Percentiles rank a stretch among this genome's conserved stretches.
Evolutionary conservation across 2,113 vertebrate species (phyloP).

Genomic region (Engystomops pustulosus): DNA sequence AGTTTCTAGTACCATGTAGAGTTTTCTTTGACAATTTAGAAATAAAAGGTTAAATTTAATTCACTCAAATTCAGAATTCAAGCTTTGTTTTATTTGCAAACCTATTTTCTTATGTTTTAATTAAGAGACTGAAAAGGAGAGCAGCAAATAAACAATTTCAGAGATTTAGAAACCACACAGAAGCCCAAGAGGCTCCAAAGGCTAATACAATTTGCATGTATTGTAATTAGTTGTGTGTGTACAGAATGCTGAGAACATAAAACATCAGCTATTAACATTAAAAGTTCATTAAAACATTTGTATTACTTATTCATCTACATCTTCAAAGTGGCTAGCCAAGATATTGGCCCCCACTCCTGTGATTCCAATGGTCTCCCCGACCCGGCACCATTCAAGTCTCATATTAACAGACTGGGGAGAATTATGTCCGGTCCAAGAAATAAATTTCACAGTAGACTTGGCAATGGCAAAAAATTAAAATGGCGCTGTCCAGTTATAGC

Average conservation of each 20-base stretch:
- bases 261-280: background rate
- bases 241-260: background rate
- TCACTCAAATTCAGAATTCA: background rate
- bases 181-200: conserved; percentile 11
- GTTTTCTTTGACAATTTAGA: background rate
- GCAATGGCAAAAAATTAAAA: no score
- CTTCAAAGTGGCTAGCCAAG: background rate
- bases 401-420: no score
- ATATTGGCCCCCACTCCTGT: background rate
- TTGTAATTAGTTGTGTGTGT: conserved; percentile 6
- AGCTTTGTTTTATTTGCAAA: background rate
- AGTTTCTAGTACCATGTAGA: background rate
- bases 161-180: background rate
- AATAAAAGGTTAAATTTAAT: background rate
- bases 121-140: background rate
- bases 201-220: conserved; percentile 28
- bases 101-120: background rate
- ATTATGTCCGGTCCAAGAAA: no score
- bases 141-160: conserved; percentile 16
- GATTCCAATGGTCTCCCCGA: background rate
- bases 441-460: no score
- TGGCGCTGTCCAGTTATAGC: no score
- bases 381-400: no score
- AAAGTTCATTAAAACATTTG: background rate
- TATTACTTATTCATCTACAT: background rate